phyloP scores from a whole-genome alignment of 1,140 invertebrate genomes.

The Zaprionus lachaisei region DNA sequence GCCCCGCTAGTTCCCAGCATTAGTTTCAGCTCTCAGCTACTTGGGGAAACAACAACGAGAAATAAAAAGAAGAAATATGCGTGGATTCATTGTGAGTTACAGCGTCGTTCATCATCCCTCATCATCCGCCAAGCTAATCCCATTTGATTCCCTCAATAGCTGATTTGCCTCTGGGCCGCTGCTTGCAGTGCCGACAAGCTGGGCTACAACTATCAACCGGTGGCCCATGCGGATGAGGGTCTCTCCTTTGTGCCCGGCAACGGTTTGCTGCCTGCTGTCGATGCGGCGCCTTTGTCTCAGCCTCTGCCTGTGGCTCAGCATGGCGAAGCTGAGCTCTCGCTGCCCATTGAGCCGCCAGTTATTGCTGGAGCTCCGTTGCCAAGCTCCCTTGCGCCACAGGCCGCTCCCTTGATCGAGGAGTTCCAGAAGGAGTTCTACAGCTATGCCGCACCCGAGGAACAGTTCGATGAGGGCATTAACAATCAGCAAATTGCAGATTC shows the following conservation, averaged over 20 bases:
- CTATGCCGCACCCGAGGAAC: slow-evolving; percentile 74
- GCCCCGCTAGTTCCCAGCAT: slow-evolving; percentile 39
- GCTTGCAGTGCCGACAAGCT: slow-evolving; percentile 66
- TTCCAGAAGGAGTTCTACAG: slow-evolving; percentile 77
- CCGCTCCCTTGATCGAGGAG: slow-evolving; percentile 57
- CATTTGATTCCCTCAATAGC: slow-evolving; percentile 18
- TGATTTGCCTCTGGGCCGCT: slow-evolving; percentile 70
- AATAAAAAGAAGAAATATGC: slow-evolving; percentile 45
- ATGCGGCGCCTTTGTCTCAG: slow-evolving; percentile 22
- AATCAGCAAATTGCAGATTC: slow-evolving; percentile 75
- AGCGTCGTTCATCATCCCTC: background rate
- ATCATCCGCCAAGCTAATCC: slow-evolving; percentile 1
- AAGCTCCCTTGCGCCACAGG: slow-evolving; percentile 27
- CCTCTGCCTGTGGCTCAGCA: slow-evolving; percentile 39
- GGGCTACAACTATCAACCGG: slow-evolving; percentile 76
- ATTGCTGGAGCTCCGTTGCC: slow-evolving; percentile 8
- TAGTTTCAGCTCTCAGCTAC: slow-evolving; percentile 59
- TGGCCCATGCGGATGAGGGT: slow-evolving; percentile 66
- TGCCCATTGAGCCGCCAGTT: slow-evolving; percentile 52
- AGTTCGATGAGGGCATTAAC: slow-evolving; percentile 64
- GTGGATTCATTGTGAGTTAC: slow-evolving; percentile 68
- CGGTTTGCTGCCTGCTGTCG: slow-evolving; percentile 35
- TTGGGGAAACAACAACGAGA: slow-evolving; percentile 19
- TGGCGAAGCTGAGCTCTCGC: slow-evolving; percentile 66
- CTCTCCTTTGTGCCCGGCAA: slow-evolving; percentile 62